A percentile compares a stretch with the other conserved stretches of the same genome.
Conservation (phyloP, 2,888 invertebrate genomes). For the Mythimna pallens region DNA sequence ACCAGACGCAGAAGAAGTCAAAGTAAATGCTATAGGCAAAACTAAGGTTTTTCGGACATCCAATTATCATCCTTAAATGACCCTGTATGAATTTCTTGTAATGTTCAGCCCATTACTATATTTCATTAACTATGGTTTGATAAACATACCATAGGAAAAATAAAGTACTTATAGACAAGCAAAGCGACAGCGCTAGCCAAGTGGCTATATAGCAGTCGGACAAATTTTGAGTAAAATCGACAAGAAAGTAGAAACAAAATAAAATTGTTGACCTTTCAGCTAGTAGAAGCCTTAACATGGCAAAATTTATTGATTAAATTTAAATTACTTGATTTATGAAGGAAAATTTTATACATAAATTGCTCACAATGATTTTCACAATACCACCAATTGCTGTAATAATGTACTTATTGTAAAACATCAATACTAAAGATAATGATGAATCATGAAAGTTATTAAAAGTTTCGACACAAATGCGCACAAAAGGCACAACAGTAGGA, state of each 20-base stretch:
- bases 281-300: neutral
- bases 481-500: slow-evolving; percentile 34
- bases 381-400: slow-evolving; percentile 35
- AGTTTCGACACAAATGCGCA: slow-evolving; percentile 53
- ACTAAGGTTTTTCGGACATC: neutral
- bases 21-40: neutral
- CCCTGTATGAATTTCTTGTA: neutral
- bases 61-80: neutral
- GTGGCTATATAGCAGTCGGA: no score
- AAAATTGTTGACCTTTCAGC: neutral
- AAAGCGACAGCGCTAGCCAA: no score
- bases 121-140: no score
- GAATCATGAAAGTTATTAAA: slow-evolving; percentile 56
- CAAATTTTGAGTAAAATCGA: no score
- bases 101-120: no score
- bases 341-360: slow-evolving; percentile 1
- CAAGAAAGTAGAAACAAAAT: no score
- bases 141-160: no score
- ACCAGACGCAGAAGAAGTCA: no score
- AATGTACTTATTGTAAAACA: slow-evolving; percentile 43
- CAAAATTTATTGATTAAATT: neutral
- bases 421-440: slow-evolving; percentile 48
- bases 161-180: no score
- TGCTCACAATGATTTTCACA: slow-evolving; percentile 12
- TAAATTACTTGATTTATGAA: neutral